Evolutionary conservation across 1,140 invertebrate genomes (phyloP), one percentile per base, ranked within the genome.

Genomic region (Globodera ellingtonae): DNA sequence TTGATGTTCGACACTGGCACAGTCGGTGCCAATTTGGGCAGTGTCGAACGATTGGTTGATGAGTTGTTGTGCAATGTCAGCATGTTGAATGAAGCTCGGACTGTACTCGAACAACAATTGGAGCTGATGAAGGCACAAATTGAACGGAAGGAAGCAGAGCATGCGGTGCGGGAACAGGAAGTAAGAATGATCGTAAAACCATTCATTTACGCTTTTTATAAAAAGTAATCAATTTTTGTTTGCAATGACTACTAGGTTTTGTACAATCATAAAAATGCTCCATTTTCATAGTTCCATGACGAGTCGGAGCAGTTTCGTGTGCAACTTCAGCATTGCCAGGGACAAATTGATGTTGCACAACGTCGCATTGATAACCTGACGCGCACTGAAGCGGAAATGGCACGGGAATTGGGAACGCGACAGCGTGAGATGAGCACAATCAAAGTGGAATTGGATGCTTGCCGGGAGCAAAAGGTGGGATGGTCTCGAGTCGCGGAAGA

Each of bases 311-410:
- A 18, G 56, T 62, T 62, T 10, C 56, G 18, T 62, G 56, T 18
- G 1, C 56, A 62, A 18, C 56, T 62, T 10, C 56, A 62, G 18
- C 56, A 62, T 13, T 62, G 56, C 13, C 56, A 62, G 15, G 56
- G 56, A 24, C 67, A 70, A 44, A 35, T 70, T 70, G 67, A 70
- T 13, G 67, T 70, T 70, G 67, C 67, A n/a, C 8, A 70, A 70
- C 10, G 18, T 13, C 67, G 46, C 10, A 70, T 70, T 70, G 67
- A 47, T 7, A 35, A 70, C 4, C 67, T 70, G 24, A 47, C 67
- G 24, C 67, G 46, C 46, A 70, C 24, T 21, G 67, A 70, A 44
- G 46, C 35, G n/a, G 67, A 70, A 44, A 44, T 70, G 67, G 46
- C 67, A 44, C 46, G 24, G 3, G 67, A 35, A 6, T 13, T 47